Base-by-base conservation (phyloP, 2,888 invertebrate genomes). In the Pristionchus mayeri region DNA sequence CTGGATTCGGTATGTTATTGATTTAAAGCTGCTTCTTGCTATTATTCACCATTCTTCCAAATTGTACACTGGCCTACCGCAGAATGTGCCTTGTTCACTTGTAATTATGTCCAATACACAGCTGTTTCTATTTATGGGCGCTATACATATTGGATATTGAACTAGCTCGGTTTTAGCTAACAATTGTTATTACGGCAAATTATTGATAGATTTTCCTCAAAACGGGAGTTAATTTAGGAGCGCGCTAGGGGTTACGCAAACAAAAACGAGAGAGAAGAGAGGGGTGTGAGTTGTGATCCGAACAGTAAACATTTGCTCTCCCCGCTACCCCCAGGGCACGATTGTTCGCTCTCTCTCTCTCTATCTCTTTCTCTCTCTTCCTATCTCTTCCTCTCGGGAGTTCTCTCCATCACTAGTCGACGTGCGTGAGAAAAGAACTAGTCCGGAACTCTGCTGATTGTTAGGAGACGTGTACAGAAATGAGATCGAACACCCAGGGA, bases 1-100 rank as follows among this genome's bases (percentile, higher is more conserved):
- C 6, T 50, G 57, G 76, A 76, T 80, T 52, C 76, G 67, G 78
- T 67, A n/a, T 18, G 34, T n/a, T n/a, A 57, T 54, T 86, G 67
- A 34, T 67, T n/a, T n/a, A n/a, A n/a, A n/a, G n/a, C n/a, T n/a
- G n/a, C n/a, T n/a, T n/a, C n/a, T n/a, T n/a, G n/a, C n/a, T n/a
- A n/a, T n/a, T n/a, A n/a, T n/a, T n/a, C n/a, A n/a, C n/a, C n/a
- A n/a, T n/a, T n/a, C n/a, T n/a, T n/a, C n/a, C n/a, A n/a, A n/a
- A n/a, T n/a, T n/a, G n/a, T n/a, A n/a, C n/a, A n/a, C n/a, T n/a
- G n/a, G n/a, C n/a, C n/a, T n/a, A n/a, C n/a, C n/a, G n/a, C n/a
- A n/a, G n/a, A n/a, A n/a, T n/a, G n/a, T n/a, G n/a, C n/a, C n/a
- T n/a, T n/a, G n/a, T n/a, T n/a, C n/a, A n/a, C n/a, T n/a, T n/a